Evolutionary conservation across 2,797 vertebrate species (phyloP).

Genomic region (Clarias fuscus): DNA sequence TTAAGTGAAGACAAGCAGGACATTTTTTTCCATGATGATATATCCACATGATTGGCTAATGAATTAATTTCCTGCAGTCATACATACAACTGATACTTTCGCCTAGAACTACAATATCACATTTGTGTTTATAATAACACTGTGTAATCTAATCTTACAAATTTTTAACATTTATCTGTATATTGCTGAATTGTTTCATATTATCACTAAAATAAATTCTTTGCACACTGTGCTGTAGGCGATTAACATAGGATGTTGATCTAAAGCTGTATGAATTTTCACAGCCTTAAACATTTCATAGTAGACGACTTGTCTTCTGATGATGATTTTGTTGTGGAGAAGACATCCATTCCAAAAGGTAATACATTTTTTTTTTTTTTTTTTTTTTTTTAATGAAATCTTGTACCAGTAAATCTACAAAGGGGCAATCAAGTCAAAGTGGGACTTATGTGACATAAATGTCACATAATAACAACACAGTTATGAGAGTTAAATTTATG

Average conservation of each 20-base stretch:
- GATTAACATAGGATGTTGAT: not conserved
- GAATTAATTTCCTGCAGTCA: not conserved
- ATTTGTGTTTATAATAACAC: not conserved
- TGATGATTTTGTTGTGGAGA: conserved; percentile 71
- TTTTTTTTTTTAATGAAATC: too few species aligned
- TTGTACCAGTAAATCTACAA: too few species aligned
- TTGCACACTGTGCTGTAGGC: not conserved
- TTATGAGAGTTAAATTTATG: too few species aligned
- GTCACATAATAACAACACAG: too few species aligned
- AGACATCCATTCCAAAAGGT: conserved; percentile 66
- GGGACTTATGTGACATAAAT: too few species aligned
- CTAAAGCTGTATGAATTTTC: conserved; percentile 1
- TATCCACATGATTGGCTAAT: not conserved
- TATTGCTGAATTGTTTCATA: not conserved
- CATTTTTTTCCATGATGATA: not conserved
- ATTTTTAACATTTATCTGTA: not conserved
- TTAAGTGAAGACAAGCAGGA: not conserved
- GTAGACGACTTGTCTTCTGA: conserved; percentile 70
- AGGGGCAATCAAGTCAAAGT: too few species aligned
- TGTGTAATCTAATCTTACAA: not conserved
- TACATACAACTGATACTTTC: not conserved
- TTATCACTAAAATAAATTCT: not conserved
- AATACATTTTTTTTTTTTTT: too few species aligned
- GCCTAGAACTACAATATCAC: not conserved
- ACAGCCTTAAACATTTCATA: conserved; percentile 74